These are phyloP conservation scores for Gymnodraco acuticeps DNA, from an alignment of 2,797 vertebrate genomes.

Conservation along the genomic window DNA sequence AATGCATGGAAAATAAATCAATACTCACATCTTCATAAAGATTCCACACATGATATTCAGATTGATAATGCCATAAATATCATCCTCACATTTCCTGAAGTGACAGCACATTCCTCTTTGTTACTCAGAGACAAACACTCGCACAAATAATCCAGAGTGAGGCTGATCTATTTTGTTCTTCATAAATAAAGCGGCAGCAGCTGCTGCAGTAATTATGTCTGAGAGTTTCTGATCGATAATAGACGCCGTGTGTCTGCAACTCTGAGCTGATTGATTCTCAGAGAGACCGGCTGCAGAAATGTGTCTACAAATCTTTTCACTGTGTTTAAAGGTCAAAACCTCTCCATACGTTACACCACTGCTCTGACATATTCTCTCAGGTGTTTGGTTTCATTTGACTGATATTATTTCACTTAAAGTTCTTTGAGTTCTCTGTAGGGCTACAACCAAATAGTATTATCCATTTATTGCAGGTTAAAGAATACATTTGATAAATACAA, in stretches of 20 bases:
- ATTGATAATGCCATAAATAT: neutral
- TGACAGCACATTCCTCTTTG: constrained; percentile 62
- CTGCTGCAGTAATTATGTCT: constrained; percentile 82
- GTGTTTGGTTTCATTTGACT: neutral
- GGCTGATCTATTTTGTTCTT: constrained; percentile 71
- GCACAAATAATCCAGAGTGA: constrained; percentile 60
- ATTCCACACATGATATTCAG: neutral
- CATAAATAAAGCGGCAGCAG: constrained; percentile 70
- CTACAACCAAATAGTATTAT: too few species aligned
- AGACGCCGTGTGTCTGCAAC: constrained; percentile 74
- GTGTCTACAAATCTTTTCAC: constrained; percentile 61
- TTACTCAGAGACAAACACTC: constrained; percentile 46
- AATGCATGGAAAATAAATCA: constrained; percentile 17
- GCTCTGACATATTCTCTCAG: neutral
- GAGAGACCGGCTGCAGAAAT: constrained; percentile 64
- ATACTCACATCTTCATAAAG: constrained; percentile 12
- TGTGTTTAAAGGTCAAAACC: constrained; percentile 69
- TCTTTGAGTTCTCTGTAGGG: too few species aligned
- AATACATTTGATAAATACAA: too few species aligned
- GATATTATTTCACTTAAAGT: too few species aligned
- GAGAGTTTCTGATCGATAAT: constrained; percentile 79
- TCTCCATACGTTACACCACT: neutral
- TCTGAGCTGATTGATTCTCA: constrained; percentile 76
- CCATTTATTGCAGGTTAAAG: too few species aligned
- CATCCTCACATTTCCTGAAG: constrained; percentile 30